Conservation (phyloP, 1,140 invertebrate species). For the Hyposmocoma kahamanoa region DNA sequence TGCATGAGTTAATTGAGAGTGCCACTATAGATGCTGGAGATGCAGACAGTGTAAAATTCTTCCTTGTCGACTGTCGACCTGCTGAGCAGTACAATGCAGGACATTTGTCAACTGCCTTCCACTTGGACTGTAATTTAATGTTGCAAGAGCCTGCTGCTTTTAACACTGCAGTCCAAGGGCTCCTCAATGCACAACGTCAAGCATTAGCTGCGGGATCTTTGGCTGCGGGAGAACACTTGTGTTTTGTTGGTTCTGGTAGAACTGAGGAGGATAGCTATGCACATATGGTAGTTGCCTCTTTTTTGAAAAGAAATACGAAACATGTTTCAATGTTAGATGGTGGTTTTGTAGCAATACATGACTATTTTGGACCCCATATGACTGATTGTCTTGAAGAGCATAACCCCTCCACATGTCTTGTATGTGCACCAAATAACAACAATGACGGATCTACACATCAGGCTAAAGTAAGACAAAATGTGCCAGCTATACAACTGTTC, state of each 20-base stretch:
- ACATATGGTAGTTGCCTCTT: slow-evolving; percentile 98
- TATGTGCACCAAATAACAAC: slow-evolving; percentile 80
- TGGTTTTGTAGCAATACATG: slow-evolving; percentile 93
- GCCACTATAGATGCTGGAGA: slow-evolving; percentile 77
- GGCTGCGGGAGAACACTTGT: slow-evolving; percentile 96
- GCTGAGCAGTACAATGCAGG: slow-evolving; percentile 98
- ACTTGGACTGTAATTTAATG: slow-evolving; percentile 98
- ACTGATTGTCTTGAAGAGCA: slow-evolving; percentile 88
- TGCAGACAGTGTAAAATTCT: slow-evolving; percentile 86
- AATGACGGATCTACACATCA: slow-evolving; percentile 50
- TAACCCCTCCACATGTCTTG: slow-evolving; percentile 83
- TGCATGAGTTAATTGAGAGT: slow-evolving; percentile 88
- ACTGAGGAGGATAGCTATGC: slow-evolving; percentile 97
- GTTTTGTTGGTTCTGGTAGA: slow-evolving; percentile 96
- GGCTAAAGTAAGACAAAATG: slow-evolving; percentile 48
- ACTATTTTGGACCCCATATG: slow-evolving; percentile 87
- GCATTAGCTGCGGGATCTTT: slow-evolving; percentile 90
- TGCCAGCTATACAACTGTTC: slow-evolving; percentile 79
- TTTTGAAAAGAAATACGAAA: slow-evolving; percentile 94
- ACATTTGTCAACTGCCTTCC: slow-evolving; percentile 97
- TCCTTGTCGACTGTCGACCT: slow-evolving; percentile 97
- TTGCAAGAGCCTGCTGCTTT: slow-evolving; percentile 96
- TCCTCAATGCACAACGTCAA: slow-evolving; percentile 92
- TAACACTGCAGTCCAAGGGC: slow-evolving; percentile 93
- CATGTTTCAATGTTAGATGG: slow-evolving; percentile 95